phyloP scores from a whole-genome alignment of 1,140 invertebrate genomes.

The Pinna nobilis region DNA sequence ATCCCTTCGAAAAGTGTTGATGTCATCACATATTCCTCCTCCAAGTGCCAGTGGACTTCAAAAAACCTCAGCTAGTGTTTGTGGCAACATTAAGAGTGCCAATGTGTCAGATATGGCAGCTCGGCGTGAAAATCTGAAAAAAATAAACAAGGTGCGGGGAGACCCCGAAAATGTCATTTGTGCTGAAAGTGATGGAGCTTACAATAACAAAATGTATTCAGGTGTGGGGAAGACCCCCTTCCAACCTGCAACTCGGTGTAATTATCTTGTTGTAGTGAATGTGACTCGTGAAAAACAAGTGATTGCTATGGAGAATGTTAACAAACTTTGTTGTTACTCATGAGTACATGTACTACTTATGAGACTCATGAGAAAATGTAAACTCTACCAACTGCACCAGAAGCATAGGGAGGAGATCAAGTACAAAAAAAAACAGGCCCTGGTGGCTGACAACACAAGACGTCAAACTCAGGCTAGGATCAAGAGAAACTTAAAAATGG shows the following conservation, averaged over 20 bases:
- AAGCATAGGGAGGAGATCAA: neutral
- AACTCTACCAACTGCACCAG: neutral
- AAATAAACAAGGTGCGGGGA: neutral
- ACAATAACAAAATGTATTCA: neutral
- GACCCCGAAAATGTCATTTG: neutral
- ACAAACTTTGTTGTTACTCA: neutral
- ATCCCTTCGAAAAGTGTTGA: neutral
- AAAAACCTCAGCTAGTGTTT: neutral
- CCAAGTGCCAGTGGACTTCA: neutral
- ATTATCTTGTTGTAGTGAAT: neutral
- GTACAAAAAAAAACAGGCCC: neutral
- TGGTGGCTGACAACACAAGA: neutral
- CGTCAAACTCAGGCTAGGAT: neutral
- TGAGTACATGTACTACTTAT: neutral
- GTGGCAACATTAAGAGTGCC: neutral
- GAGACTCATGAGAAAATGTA: neutral
- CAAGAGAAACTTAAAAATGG: neutral
- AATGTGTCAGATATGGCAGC: neutral
- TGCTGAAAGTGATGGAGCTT: neutral
- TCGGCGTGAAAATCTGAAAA: neutral
- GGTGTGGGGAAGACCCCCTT: constrained; percentile 5
- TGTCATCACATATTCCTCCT: neutral
- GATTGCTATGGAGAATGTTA: neutral
- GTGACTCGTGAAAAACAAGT: neutral
- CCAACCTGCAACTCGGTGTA: neutral